These are phyloP conservation scores for Melanaphis sacchari DNA, from an alignment of 1,140 invertebrate genomes.

Conservation along the genomic window DNA sequence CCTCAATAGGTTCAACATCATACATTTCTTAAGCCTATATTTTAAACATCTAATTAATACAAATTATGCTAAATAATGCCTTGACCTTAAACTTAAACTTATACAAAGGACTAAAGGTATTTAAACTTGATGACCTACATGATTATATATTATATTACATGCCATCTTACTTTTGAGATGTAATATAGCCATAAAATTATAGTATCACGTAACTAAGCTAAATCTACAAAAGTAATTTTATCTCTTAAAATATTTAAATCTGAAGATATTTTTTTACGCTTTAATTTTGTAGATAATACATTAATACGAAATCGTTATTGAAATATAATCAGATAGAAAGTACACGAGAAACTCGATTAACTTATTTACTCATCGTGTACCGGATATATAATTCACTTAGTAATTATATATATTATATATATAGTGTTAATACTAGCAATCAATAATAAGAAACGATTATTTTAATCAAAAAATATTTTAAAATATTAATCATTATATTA, in stretches of 20 bases:
- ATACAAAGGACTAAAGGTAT: background rate
- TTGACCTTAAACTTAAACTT: slow-evolving; percentile 15
- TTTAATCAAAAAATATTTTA: too few relatives aligned
- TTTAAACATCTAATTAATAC: background rate
- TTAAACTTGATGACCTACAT: slow-evolving; percentile 23
- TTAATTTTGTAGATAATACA: background rate
- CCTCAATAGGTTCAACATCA: background rate
- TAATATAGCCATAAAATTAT: background rate
- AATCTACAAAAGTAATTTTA: background rate
- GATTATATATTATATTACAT: background rate
- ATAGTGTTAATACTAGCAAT: background rate
- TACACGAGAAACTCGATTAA: background rate
- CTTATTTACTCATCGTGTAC: too few relatives aligned
- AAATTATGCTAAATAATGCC: background rate
- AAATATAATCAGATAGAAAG: slow-evolving; percentile 10
- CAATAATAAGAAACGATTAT: background rate
- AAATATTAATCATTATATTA: background rate
- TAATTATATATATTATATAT: too few relatives aligned
- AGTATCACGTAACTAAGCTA: background rate
- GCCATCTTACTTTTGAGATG: background rate
- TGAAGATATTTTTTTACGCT: background rate
- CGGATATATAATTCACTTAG: too few relatives aligned
- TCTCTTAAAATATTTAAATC: background rate
- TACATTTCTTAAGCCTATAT: background rate
- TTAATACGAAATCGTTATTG: background rate